Evolutionary conservation across 2,888 invertebrate species (phyloP).

Genomic region (Trachelus tabidus): DNA sequence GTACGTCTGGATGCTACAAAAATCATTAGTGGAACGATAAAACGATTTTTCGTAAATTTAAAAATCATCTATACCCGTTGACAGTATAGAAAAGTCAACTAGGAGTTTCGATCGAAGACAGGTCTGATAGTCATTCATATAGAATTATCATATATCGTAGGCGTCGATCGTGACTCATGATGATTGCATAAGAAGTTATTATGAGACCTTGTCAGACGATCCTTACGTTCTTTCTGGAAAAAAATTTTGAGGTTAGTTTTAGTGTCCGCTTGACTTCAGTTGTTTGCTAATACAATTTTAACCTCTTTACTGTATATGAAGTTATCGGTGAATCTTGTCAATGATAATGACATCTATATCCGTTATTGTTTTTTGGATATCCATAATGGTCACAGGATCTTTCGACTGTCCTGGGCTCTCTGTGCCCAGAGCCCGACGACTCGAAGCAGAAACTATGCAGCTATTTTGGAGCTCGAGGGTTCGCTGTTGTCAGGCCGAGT

Average conservation of each 20-base stretch:
- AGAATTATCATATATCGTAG: background rate
- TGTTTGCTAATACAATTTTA: background rate
- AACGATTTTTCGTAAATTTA: background rate
- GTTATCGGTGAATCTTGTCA: background rate
- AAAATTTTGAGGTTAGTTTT: background rate
- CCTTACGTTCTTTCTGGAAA: background rate
- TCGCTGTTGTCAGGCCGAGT: constrained; percentile 41
- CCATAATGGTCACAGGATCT: background rate
- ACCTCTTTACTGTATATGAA: background rate
- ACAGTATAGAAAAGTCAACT: background rate
- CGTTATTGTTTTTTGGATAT: background rate
- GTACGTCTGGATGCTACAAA: background rate
- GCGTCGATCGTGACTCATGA: background rate
- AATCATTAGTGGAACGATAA: background rate
- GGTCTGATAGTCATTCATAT: background rate
- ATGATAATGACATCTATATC: background rate
- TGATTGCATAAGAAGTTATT: background rate
- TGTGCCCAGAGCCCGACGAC: background rate
- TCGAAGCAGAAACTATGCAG: constrained; percentile 2
- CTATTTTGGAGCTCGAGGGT: constrained; percentile 35
- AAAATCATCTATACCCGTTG: background rate
- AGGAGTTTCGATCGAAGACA: background rate
- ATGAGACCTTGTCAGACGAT: background rate
- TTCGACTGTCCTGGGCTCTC: background rate
- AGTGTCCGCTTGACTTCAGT: background rate